Evolutionary conservation across 2,113 vertebrate genomes (phyloP).

Genomic region (Salvelinus sp.): DNA sequence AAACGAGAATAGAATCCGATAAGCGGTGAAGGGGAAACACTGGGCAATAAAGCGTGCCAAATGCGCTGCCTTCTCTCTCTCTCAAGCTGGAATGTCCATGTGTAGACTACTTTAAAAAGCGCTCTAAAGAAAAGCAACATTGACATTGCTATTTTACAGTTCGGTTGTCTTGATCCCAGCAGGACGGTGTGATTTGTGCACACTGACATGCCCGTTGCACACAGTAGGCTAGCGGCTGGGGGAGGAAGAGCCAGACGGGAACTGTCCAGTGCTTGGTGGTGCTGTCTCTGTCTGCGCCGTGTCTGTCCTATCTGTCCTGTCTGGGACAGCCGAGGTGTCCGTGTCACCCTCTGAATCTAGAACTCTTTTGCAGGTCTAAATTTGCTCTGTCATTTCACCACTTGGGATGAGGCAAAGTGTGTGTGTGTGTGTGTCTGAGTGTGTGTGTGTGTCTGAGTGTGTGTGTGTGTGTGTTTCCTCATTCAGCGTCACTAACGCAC

Average conservation of each 20-base stretch:
- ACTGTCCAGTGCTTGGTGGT: not conserved
- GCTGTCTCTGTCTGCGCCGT: not conserved
- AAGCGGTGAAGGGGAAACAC: conserved; percentile 28
- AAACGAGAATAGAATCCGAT: conserved; percentile 33
- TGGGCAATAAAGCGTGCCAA: not conserved
- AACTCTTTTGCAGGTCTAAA: not conserved
- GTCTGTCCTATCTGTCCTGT: not conserved
- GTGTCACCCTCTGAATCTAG: not conserved
- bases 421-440: not conserved
- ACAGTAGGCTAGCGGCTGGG: too few relatives aligned
- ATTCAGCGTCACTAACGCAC: not conserved
- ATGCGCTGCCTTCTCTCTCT: not conserved
- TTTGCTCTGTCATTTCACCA: not conserved
- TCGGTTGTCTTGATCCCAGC: not conserved
- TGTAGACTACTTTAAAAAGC: too few relatives aligned
- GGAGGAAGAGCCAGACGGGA: too few relatives aligned
- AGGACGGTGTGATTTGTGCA: too few relatives aligned
- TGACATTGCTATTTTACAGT: not conserved
- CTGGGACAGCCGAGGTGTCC: too few relatives aligned
- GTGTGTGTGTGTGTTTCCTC: not conserved
- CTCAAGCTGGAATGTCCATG: not conserved
- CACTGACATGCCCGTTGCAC: not conserved
- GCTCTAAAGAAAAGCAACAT: not conserved
- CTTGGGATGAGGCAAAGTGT: not conserved
- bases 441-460: not conserved